A percentile compares a stretch with the other conserved stretches of the same genome.
Conservation (phyloP, 2,113 vertebrate genomes). For the Misgurnus anguillicaudatus region DNA sequence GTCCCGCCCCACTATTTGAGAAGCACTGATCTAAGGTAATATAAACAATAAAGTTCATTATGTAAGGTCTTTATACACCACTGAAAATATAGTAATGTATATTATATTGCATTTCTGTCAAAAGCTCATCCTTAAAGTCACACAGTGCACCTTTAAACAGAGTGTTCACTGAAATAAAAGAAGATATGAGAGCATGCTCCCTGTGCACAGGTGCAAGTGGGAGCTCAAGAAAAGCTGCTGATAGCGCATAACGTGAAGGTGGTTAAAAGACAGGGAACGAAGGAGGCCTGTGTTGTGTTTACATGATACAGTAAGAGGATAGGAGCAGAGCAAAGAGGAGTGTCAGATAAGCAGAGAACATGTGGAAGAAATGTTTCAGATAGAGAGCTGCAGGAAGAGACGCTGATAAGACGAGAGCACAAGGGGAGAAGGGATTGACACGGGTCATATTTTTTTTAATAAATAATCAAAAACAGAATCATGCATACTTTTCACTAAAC, state of each 20-base stretch:
- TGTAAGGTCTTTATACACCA: too few species aligned
- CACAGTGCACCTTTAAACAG: too few species aligned
- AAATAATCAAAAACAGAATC: too few species aligned
- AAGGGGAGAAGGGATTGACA: not conserved
- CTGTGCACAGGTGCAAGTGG: not conserved
- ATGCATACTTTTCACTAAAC: too few species aligned
- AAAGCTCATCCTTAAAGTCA: too few species aligned
- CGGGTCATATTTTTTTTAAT: not conserved
- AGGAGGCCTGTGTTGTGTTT: not conserved
- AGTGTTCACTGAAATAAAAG: not conserved
- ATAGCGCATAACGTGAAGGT: constrained; percentile 3
- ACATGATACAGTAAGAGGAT: constrained; percentile 1
- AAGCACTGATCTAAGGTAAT: too few species aligned
- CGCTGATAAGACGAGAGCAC: not conserved
- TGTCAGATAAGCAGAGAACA: constrained; percentile 9
- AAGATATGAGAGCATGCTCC: not conserved
- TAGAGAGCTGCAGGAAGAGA: not conserved
- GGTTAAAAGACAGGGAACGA: constrained; percentile 11
- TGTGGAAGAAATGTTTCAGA: not conserved
- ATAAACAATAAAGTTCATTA: too few species aligned
- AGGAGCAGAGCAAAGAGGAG: constrained; percentile 3
- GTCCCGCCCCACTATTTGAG: too few species aligned
- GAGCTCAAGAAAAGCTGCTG: constrained; percentile 8
- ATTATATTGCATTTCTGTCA: too few species aligned
- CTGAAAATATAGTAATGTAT: too few species aligned